Evolutionary conservation across 2,113 vertebrate species (phyloP).

Genomic region (Equus przewalskii): DNA sequence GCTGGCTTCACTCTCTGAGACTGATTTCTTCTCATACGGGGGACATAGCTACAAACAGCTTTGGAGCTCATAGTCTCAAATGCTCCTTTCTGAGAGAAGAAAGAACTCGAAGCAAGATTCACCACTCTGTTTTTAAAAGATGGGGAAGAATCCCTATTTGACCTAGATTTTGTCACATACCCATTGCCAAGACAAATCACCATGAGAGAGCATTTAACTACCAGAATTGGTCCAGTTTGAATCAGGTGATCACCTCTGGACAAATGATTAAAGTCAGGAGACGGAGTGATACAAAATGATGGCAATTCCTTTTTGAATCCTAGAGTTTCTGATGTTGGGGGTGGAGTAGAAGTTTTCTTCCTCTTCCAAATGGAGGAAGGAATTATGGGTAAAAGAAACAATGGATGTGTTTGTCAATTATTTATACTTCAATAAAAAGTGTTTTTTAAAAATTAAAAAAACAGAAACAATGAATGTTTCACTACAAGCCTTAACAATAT

Average conservation of each 20-base stretch:
- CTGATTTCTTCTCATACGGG: background rate
- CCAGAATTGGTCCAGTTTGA: background rate
- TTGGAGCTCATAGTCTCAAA: background rate
- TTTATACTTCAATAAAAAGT: background rate
- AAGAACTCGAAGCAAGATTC: background rate
- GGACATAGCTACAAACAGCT: background rate
- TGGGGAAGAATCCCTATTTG: background rate
- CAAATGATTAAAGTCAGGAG: background rate
- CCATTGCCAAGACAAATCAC: background rate
- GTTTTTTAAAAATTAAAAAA: background rate
- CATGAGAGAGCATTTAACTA: background rate
- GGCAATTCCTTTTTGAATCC: background rate
- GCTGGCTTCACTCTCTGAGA: background rate
- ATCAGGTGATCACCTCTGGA: background rate
- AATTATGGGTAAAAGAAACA: background rate
- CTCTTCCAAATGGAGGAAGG: background rate
- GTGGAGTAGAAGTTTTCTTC: background rate
- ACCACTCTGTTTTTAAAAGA: background rate
- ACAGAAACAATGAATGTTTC: background rate
- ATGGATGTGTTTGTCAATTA: background rate
- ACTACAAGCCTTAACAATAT: background rate
- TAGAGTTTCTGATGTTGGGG: background rate
- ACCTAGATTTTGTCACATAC: background rate
- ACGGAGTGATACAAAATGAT: background rate
- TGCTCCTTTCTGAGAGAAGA: background rate